Conservation (phyloP, 35 echinoderm and acorn worm species). For the Lytechinus pictus region DNA sequence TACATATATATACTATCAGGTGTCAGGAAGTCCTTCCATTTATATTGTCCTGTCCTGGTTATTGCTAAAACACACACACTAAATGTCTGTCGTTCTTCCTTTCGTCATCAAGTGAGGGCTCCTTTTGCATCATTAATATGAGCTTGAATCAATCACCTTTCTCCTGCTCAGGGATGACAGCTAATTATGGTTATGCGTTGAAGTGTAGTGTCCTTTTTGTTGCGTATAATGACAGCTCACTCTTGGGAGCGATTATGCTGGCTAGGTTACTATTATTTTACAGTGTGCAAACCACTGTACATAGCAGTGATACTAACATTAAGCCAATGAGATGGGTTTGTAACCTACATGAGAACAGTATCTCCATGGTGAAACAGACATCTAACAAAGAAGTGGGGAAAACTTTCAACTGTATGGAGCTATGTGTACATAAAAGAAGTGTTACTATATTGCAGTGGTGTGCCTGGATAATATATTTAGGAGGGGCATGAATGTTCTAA, state of each 20-base stretch:
- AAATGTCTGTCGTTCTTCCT: neutral
- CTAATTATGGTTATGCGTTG: conserved; percentile 18
- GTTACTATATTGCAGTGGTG: too few species aligned
- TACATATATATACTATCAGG: neutral
- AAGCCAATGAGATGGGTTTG: too few species aligned
- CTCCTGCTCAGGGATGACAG: neutral
- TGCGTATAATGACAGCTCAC: neutral
- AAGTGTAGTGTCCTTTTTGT: neutral
- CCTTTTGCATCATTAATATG: neutral
- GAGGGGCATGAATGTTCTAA: too few species aligned
- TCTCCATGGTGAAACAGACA: too few species aligned
- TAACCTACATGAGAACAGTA: too few species aligned
- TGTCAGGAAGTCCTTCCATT: neutral
- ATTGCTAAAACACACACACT: neutral
- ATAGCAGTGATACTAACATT: neutral
- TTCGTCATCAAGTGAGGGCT: neutral
- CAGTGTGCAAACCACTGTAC: neutral
- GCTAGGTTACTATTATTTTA: neutral
- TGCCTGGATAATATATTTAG: too few species aligned
- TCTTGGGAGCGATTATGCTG: neutral
- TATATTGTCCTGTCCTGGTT: neutral
- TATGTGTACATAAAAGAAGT: too few species aligned
- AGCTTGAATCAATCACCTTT: neutral
- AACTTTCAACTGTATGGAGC: too few species aligned
- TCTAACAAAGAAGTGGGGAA: too few species aligned